Base-by-base conservation (phyloP, 2,888 invertebrate genomes). In the Escarpia spicata region DNA sequence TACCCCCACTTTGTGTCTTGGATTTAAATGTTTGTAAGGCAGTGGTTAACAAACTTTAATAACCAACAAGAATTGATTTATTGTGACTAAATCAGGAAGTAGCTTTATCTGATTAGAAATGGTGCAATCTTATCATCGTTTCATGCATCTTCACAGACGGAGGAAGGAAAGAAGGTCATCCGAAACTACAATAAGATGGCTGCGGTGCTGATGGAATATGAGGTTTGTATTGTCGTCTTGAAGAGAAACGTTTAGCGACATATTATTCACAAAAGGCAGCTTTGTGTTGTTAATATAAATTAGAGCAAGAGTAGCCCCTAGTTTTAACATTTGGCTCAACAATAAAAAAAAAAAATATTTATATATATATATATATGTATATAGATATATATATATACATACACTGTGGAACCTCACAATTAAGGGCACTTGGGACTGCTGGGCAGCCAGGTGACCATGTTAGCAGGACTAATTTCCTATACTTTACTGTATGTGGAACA, bases 131-230 rank as follows among this genome's bases (percentile, higher is more conserved):
- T 3, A n/a, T 37, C 45, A 60, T 44, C 2, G 31, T 90, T 19
- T 93, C 37, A 52, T n/a, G 75, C 60, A 44, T 19, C 52, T n/a
- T 93, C 94, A 31, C 93, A 96, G 95, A 94, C 95, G 93, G 94
- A 95, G n/a, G 96, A 96, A 92, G 96, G 96, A 26, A 96, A 96
- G 95, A 96, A 96, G 93, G 95, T 96, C 31, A 95, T 96, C 91
- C 94, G 95, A 90, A 96, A 96, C 94, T 96, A 96, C 95, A 96
- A 96, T 95, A 96, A 96, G 93, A 96, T 96, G 96, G 96, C 96
- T n/a, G 95, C 96, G 58, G 96, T 96, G 8, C 95, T 96, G 89
- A 94, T 96, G 93, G 96, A 96, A 93, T 96, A 96, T 95, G 96
- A 96, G 95, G 96, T 96, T 93, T 92, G 93, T 92, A 43, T 43